Base-by-base conservation (phyloP, 1,140 invertebrate species). In the Paracyclopina nana region DNA sequence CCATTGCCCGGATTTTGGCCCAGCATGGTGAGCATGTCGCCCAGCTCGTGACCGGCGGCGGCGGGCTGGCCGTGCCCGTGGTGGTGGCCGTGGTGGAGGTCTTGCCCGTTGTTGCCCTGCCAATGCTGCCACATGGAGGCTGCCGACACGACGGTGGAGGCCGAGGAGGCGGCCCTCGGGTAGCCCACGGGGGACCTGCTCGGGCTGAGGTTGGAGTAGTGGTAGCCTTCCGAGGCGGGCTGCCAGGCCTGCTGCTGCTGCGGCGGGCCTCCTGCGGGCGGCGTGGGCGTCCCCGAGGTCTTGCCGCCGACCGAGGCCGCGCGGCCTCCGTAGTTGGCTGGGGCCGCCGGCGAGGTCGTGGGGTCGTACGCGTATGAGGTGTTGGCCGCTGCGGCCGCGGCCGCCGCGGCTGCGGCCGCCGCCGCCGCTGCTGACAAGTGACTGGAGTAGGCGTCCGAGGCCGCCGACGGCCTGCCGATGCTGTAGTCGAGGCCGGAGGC, bases 41-140 rank as follows among this genome's bases (percentile, higher is more conserved):
- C 45, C 14, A 48, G 28, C 30, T 48, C 25, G n/a, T 48, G 45
- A 6, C 8, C n/a, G 24, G 6, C n/a, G 24, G 40, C 16, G 9
- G 40, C 16, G 18, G 20, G 9, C 14, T 50, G 48, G 14, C 14
- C 18, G 20, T 18, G 45, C n/a, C 16, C 22, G 30, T 14, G 22
- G 48, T 18, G 34, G 28, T 24, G 29, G 12, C 45, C 45, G 16
- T 28, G 45, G 16, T 26, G 16, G 5, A 27, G 27, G 20, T 12
- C 45, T 28, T 28, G 27, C 24, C 27, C 27, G 6, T 16, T 48
- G 25, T 16, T 22, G 16, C 14, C 28, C 27, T 48, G 45, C 45
- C 45, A 48, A 30, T 48, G 45, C n/a, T n/a, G n/a, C 45, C 45
- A 48, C 45, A 48, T 48, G 25, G 45, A 48, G 16, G 25, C 8